phyloP scores from a whole-genome alignment of 2,113 vertebrate genomes.

The Phalacrocorax aristotelis region DNA sequence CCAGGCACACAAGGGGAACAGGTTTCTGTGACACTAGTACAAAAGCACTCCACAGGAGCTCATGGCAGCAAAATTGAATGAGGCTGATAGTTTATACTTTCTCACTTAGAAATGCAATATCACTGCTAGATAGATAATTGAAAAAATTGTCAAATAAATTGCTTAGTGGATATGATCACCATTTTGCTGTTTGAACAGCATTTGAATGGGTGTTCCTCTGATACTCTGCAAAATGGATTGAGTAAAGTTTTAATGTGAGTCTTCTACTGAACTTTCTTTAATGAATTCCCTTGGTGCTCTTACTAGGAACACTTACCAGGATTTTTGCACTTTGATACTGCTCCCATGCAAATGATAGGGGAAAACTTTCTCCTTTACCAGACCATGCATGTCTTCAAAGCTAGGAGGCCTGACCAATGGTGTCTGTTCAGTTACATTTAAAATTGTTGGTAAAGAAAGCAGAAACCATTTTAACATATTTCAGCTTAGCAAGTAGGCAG shows the following conservation, averaged over 20 bases:
- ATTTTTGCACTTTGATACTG: neutral
- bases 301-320: too few species aligned
- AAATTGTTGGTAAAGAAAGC: neutral
- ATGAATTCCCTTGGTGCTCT: neutral
- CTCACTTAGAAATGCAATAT: constrained; percentile 8
- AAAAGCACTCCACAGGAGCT: neutral
- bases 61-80: neutral
- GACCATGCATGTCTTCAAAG: neutral
- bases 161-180: neutral
- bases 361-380: neutral
- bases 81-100: neutral
- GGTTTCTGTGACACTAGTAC: neutral
- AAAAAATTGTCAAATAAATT: neutral
- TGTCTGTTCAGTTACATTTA: neutral
- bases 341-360: neutral
- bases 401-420: neutral
- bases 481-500: neutral
- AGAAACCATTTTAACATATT: neutral
- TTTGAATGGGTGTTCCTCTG: neutral
- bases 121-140: neutral
- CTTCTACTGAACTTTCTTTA: neutral
- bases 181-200: neutral
- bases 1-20: neutral
- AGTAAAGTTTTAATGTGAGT: neutral
- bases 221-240: neutral